These are phyloP conservation scores for Parasteatoda lunata DNA, from an alignment of 2,888 invertebrate genomes.

Conservation along the genomic window DNA sequence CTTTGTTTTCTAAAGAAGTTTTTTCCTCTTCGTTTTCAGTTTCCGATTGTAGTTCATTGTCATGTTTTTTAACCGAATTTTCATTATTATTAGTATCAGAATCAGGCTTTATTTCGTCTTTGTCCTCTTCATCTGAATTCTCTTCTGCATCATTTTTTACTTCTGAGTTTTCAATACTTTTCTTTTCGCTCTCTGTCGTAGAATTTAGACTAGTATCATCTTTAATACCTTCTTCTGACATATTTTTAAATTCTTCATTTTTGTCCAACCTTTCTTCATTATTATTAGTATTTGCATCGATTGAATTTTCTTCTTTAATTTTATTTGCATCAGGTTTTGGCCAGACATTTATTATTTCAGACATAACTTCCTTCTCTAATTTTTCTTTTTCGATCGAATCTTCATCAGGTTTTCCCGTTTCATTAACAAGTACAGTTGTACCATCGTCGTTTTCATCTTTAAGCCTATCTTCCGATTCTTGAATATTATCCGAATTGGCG, in stretches of 20 bases:
- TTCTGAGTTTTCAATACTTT: not conserved
- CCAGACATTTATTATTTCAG: not conserved
- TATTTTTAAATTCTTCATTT: not conserved
- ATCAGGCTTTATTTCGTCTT: not conserved
- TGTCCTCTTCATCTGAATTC: not conserved
- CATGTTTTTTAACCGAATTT: not conserved
- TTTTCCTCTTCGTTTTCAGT: not conserved
- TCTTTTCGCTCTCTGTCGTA: not conserved
- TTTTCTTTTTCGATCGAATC: not conserved
- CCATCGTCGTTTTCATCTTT: not conserved
- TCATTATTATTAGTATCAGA: not conserved
- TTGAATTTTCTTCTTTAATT: not conserved
- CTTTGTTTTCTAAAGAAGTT: not conserved
- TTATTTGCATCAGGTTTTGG: slow-evolving; percentile 3
- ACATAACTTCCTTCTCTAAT: not conserved
- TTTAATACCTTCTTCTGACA: not conserved
- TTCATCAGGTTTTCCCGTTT: not conserved
- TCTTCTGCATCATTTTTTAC: not conserved
- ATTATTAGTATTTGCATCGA: not conserved
- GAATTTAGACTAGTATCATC: not conserved
- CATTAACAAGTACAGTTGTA: not conserved
- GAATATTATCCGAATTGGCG: not conserved
- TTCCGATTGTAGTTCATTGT: not conserved
- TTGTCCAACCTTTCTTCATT: slow-evolving; percentile 1
- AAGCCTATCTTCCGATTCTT: not conserved